Evolutionary conservation across 1,140 invertebrate species (phyloP).

Genomic region (Drosophila nigrodunni): DNA sequence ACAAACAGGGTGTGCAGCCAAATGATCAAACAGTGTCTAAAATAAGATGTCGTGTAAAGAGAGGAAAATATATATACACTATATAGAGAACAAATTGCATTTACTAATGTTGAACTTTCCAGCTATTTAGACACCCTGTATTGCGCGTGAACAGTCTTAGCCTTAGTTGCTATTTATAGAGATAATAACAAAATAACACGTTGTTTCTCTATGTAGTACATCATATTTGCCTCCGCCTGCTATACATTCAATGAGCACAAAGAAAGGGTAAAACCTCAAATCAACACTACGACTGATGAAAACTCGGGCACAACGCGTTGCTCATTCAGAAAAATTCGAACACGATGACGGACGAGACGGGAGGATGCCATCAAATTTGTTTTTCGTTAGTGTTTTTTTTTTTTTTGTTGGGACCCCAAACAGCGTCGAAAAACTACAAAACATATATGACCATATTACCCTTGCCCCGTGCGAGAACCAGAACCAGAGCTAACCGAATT

Average conservation of each 20-base stretch:
- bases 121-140: slow-evolving; percentile 54
- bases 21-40: background rate
- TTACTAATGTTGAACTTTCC: background rate
- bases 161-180: slow-evolving; percentile 62
- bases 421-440: slow-evolving; percentile 33
- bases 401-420: slow-evolving; percentile 45
- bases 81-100: background rate
- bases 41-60: background rate
- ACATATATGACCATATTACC: slow-evolving; percentile 49
- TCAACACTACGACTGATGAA: slow-evolving; percentile 25
- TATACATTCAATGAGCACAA: slow-evolving; percentile 41
- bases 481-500: slow-evolving; percentile 50
- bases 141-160: slow-evolving; percentile 46
- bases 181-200: slow-evolving; percentile 70
- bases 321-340: slow-evolving; percentile 72
- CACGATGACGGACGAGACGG: slow-evolving; percentile 43
- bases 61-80: background rate
- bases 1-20: slow-evolving; percentile 55
- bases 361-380: slow-evolving; percentile 69
- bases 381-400: slow-evolving; percentile 6
- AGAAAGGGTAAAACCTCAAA: slow-evolving; percentile 44
- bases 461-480: slow-evolving; percentile 57
- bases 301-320: slow-evolving; percentile 61
- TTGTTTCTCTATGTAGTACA: slow-evolving; percentile 58
- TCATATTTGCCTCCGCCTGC: slow-evolving; percentile 49